Evolutionary conservation across 1,140 invertebrate species (phyloP).

Genomic region (Holotrichia oblita): DNA sequence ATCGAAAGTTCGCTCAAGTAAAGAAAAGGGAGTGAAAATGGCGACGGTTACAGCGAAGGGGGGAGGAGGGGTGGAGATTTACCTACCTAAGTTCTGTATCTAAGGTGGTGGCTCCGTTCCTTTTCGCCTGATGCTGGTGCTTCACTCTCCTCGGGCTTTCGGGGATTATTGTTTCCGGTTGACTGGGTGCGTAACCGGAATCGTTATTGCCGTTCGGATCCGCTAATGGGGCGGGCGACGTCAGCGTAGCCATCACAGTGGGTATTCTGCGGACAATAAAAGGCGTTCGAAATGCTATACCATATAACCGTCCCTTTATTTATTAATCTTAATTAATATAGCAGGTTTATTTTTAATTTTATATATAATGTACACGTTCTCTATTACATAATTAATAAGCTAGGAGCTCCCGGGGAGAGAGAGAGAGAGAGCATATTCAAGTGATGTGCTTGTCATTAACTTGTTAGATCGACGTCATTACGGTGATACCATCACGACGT

Average conservation of each 20-base stretch:
- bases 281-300: slow-evolving; percentile 44
- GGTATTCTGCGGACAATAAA: slow-evolving; percentile 56
- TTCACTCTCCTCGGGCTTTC: slow-evolving; percentile 63
- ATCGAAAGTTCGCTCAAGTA: slow-evolving; percentile 26
- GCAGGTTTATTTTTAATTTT: not conserved
- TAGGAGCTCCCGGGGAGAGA: no score
- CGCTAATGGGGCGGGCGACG: slow-evolving; percentile 64
- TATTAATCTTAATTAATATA: slow-evolving; percentile 10
- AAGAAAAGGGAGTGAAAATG: not conserved
- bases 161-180: slow-evolving; percentile 67
- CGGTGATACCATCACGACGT: not conserved
- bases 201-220: slow-evolving; percentile 83
- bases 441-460: not conserved
- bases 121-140: slow-evolving; percentile 53
- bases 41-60: no score
- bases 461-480: not conserved
- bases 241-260: slow-evolving; percentile 67
- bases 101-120: slow-evolving; percentile 57
- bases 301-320: no score
- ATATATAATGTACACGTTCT: no score
- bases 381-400: no score
- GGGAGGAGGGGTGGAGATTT: no score
- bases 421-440: not conserved
- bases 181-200: slow-evolving; percentile 78
- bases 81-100: slow-evolving; percentile 59